phyloP scores from a whole-genome alignment of 2,797 vertebrate genomes.

The Morelia viridis region DNA sequence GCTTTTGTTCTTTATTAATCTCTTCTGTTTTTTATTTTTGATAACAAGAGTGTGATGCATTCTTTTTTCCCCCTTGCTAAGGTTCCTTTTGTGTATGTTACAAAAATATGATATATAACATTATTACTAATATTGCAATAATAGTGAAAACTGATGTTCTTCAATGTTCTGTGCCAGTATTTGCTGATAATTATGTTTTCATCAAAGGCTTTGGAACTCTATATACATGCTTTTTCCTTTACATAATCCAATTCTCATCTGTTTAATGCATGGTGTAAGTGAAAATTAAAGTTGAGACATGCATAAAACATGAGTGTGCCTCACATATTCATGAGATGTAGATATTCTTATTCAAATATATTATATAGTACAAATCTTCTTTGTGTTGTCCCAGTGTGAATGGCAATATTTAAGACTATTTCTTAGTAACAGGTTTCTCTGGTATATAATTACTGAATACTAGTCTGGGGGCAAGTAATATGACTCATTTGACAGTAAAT shows the following conservation, averaged over 20 bases:
- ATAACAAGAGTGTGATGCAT: neutral
- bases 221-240: neutral
- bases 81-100: neutral
- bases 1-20: neutral
- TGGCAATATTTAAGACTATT: neutral
- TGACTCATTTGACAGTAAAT: neutral
- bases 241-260: neutral
- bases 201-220: neutral
- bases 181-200: neutral
- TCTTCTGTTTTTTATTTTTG: neutral
- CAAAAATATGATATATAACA: neutral
- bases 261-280: neutral
- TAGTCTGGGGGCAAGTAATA: neutral
- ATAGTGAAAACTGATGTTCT: neutral
- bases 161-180: neutral
- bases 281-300: neutral
- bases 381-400: neutral
- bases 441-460: neutral
- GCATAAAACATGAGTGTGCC: neutral
- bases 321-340: neutral
- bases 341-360: neutral
- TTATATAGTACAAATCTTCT: neutral
- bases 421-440: conserved; percentile 1
- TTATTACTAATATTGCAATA: conserved; percentile 1
- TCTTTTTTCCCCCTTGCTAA: too few relatives aligned